A percentile compares a stretch with the other conserved stretches of the same genome.
Evolutionary conservation across 2,888 invertebrate species (phyloP).

Genomic region (Lymantria dispar): DNA sequence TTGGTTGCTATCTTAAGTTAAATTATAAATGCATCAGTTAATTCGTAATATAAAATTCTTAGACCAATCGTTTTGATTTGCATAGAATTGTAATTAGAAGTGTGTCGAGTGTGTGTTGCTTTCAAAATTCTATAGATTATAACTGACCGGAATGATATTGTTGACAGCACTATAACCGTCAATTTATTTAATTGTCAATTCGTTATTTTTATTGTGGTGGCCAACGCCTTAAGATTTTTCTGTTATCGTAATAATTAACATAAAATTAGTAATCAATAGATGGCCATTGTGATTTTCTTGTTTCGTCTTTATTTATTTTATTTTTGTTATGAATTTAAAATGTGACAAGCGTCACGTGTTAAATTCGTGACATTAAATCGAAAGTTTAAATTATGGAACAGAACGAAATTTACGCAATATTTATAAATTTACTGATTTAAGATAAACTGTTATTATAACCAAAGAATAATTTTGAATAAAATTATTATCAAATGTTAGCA

Average conservation of each 20-base stretch:
- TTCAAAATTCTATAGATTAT: slow-evolving; percentile 44
- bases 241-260: slow-evolving; percentile 28
- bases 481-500: too few species aligned
- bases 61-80: slow-evolving; percentile 51
- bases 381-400: too few species aligned
- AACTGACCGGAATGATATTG: slow-evolving; percentile 26
- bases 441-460: too few species aligned
- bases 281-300: slow-evolving; percentile 20
- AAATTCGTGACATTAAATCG: neutral
- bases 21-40: neutral
- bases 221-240: slow-evolving; percentile 26
- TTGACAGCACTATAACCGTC: slow-evolving; percentile 28
- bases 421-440: too few species aligned
- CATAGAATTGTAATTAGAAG: slow-evolving; percentile 67
- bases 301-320: slow-evolving; percentile 14
- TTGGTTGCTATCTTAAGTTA: neutral
- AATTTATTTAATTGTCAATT: slow-evolving; percentile 37
- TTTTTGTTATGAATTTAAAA: too few species aligned
- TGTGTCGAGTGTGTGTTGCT: slow-evolving; percentile 37
- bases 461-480: too few species aligned
- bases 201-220: slow-evolving; percentile 33
- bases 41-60: slow-evolving; percentile 23
- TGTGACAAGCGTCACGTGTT: too few species aligned
- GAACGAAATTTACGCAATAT: too few species aligned
- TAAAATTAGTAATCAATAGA: slow-evolving; percentile 21